phyloP scores from a whole-genome alignment of 2,113 vertebrate genomes.

The Ictalurus furcatus region DNA sequence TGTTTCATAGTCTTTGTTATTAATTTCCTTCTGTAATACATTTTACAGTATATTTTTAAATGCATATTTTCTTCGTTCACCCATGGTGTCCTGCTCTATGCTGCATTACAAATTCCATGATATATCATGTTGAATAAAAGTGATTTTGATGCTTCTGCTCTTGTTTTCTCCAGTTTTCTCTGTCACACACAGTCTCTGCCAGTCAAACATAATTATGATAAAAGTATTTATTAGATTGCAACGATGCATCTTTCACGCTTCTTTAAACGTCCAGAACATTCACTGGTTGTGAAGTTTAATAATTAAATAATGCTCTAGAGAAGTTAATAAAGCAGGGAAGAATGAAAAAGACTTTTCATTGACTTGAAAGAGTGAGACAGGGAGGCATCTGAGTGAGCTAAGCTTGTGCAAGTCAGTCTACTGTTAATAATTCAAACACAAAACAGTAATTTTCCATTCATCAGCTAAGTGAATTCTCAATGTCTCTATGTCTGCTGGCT shows the following conservation, averaged over 20 bases:
- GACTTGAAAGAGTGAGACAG: constrained; percentile 28
- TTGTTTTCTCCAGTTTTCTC: neutral
- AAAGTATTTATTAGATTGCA: neutral
- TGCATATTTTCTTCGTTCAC: no score
- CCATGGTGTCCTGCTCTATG: no score
- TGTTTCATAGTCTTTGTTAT: no score
- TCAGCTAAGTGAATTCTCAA: constrained; percentile 44
- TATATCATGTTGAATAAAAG: no score
- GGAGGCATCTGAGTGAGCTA: constrained; percentile 22
- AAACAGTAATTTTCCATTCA: constrained; percentile 55
- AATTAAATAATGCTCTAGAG: neutral
- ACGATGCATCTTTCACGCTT: neutral
- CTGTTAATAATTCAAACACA: constrained; percentile 30
- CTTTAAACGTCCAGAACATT: neutral
- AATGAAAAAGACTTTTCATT: constrained; percentile 25
- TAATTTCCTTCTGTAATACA: no score
- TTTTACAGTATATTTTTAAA: no score
- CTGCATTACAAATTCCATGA: no score
- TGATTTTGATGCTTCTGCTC: no score
- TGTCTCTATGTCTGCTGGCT: constrained; percentile 40
- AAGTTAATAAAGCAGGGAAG: constrained; percentile 21
- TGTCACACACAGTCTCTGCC: no score
- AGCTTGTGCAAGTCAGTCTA: constrained; percentile 36
- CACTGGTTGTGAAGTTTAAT: neutral
- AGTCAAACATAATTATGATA: neutral